These are phyloP conservation scores for Henricia sp. DNA, from an alignment of 53 echinoderm and acorn worm genomes.

Conservation along the genomic window DNA sequence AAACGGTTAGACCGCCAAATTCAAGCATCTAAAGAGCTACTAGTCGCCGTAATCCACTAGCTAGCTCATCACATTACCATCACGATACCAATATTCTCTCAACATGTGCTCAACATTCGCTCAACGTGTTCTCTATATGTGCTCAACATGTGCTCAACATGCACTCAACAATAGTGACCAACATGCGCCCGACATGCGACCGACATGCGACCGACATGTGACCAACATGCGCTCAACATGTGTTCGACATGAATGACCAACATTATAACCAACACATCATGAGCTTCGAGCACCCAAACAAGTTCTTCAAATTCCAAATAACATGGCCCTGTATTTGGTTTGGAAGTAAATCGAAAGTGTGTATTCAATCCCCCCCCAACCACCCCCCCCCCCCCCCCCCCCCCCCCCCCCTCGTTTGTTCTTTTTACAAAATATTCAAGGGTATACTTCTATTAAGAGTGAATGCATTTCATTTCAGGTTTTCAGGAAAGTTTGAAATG, in stretches of 20 bases:
- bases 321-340: neutral
- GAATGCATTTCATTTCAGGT: no score
- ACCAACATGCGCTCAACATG: constrained; percentile 23
- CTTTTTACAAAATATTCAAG: neutral
- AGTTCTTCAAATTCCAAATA: neutral
- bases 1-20: constrained; percentile 26
- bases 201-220: constrained; percentile 44
- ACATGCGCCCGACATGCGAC: constrained; percentile 10
- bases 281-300: neutral
- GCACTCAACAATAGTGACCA: neutral
- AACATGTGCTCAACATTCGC: constrained; percentile 10
- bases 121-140: constrained; percentile 34
- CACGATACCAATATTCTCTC: no score
- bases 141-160: constrained; percentile 22
- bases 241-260: neutral
- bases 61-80: constrained; percentile 16
- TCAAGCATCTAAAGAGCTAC: constrained; percentile 22
- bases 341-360: constrained; percentile 12
- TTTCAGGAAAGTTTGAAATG: no score
- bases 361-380: no score
- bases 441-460: no score
- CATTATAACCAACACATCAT: constrained; percentile 17
- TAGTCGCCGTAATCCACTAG: constrained; percentile 6
- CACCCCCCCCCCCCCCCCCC: no score
- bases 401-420: no score